Conservation (phyloP, 1,140 invertebrate genomes). For the Drosophila nannoptera region DNA sequence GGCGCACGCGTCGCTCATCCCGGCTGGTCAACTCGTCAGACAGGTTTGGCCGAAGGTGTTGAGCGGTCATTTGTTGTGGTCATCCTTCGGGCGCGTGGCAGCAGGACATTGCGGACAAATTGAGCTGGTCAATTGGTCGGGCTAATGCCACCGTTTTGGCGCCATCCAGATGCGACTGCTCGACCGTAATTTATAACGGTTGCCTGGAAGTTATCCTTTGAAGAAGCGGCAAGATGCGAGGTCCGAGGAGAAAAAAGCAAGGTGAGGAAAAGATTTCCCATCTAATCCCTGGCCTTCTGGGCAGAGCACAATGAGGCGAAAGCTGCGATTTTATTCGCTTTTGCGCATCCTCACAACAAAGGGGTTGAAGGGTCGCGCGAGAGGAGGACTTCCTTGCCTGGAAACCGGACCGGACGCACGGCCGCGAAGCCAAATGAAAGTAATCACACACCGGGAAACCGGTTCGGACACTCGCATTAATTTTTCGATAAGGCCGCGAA, state of each 20-base stretch:
- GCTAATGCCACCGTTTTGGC: constrained; percentile 19
- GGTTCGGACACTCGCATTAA: constrained; percentile 74
- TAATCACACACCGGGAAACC: constrained; percentile 60
- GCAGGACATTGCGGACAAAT: constrained; percentile 35
- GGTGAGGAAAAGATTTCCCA: constrained; percentile 61
- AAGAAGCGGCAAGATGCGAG: background rate
- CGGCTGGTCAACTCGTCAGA: constrained; percentile 51
- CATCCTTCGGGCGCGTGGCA: constrained; percentile 51
- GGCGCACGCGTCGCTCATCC: constrained; percentile 17
- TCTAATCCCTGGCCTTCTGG: constrained; percentile 42
- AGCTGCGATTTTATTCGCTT: constrained; percentile 70
- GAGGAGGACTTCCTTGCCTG: constrained; percentile 41
- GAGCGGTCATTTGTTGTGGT: constrained; percentile 39
- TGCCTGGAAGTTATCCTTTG: constrained; percentile 36
- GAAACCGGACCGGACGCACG: constrained; percentile 71
- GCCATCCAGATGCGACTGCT: background rate
- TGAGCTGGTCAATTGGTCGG: constrained; percentile 44
- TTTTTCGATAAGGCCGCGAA: constrained; percentile 64
- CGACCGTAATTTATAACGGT: constrained; percentile 62
- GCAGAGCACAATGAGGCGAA: constrained; percentile 47
- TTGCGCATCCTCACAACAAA: constrained; percentile 68
- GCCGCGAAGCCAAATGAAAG: constrained; percentile 63
- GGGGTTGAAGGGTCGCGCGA: constrained; percentile 66
- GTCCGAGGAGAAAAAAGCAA: constrained; percentile 20
- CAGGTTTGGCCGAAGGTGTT: constrained; percentile 52